phyloP scores from a whole-genome alignment of 1,140 invertebrate species.

The Glomeris maerens region DNA sequence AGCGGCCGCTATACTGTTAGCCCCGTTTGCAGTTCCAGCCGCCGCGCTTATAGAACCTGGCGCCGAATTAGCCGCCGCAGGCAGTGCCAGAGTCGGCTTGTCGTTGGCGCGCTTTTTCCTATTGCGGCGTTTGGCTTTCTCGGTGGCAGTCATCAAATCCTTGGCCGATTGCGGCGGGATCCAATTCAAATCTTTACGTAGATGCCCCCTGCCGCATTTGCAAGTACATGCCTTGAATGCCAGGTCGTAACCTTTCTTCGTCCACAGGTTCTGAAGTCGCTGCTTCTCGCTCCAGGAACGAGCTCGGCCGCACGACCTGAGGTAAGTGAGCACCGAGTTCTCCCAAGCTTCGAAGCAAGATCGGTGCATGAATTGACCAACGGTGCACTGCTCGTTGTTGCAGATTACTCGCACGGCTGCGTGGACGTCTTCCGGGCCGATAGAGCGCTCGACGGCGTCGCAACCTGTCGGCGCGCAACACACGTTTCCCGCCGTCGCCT shows the following conservation, averaged over 20 bases:
- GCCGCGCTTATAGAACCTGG: constrained; percentile 11
- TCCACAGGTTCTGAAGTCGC: constrained; percentile 88
- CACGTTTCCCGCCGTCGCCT: constrained; percentile 29
- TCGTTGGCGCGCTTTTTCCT: constrained; percentile 37
- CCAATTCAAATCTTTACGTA: constrained; percentile 91
- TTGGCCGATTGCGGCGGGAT: constrained; percentile 42
- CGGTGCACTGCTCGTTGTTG: constrained; percentile 80
- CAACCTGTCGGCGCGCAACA: constrained; percentile 72
- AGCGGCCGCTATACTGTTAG: constrained; percentile 9
- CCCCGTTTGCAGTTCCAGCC: too few species aligned
- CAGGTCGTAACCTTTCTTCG: constrained; percentile 90
- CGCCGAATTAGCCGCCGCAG: constrained; percentile 17
- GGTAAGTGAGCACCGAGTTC: constrained; percentile 64
- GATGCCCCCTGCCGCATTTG: constrained; percentile 65
- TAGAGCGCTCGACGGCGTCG: constrained; percentile 40
- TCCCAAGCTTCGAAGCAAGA: constrained; percentile 92
- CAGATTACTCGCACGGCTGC: constrained; percentile 71
- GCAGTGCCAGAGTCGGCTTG: constrained; percentile 38
- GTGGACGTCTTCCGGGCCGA: constrained; percentile 52
- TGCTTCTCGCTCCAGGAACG: constrained; percentile 88
- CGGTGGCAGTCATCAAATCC: constrained; percentile 20
- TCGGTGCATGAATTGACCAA: constrained; percentile 83
- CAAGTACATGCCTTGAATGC: constrained; percentile 72
- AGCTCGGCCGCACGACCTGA: constrained; percentile 75
- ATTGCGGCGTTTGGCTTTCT: constrained; percentile 34